Percentiles rank a stretch among this genome's conserved stretches.
Evolutionary conservation across 2,113 vertebrate species (phyloP).

Genomic region (Thunnus thynnus): DNA sequence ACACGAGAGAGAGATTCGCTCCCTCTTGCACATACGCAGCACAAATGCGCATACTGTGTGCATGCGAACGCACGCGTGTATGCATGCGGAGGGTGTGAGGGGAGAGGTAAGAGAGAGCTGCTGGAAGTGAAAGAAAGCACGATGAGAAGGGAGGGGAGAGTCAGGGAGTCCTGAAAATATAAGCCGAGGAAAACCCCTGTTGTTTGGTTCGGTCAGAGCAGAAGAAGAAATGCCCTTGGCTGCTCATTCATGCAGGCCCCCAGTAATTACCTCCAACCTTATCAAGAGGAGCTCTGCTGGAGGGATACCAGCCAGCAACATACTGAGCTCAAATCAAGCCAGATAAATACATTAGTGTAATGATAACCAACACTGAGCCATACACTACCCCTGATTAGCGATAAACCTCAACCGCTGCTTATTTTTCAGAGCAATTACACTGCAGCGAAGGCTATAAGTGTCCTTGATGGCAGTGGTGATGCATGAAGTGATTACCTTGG

Average conservation of each 20-base stretch:
- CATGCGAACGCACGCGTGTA: background rate
- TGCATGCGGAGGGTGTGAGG: background rate
- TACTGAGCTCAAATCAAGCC: constrained; percentile 56
- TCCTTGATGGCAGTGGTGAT: constrained; percentile 77
- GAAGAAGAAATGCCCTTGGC: constrained; percentile 82
- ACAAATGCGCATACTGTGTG: background rate
- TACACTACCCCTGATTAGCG: constrained; percentile 65
- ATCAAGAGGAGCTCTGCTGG: constrained; percentile 69
- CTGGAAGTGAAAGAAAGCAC: constrained; percentile 2
- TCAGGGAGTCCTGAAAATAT: constrained; percentile 74
- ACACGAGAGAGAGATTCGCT: constrained; percentile 45
- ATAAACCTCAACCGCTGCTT: constrained; percentile 69
- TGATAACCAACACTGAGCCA: constrained; percentile 72
- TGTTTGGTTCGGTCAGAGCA: constrained; percentile 63
- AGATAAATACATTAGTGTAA: constrained; percentile 73
- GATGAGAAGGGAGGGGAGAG: constrained; percentile 34
- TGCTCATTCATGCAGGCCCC: constrained; percentile 76
- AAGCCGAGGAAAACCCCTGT: constrained; percentile 78
- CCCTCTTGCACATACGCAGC: constrained; percentile 21
- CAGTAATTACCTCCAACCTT: constrained; percentile 83
- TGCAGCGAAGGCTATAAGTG: constrained; percentile 64
- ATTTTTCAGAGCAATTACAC: constrained; percentile 75
- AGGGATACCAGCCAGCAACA: constrained; percentile 62
- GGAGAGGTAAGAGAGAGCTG: constrained; percentile 5
- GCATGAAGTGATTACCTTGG: constrained; percentile 76